Percentiles rank a stretch among this genome's conserved stretches.
Conservation (phyloP, 2,797 vertebrate genomes). For the Gymnopithys bicolor region DNA sequence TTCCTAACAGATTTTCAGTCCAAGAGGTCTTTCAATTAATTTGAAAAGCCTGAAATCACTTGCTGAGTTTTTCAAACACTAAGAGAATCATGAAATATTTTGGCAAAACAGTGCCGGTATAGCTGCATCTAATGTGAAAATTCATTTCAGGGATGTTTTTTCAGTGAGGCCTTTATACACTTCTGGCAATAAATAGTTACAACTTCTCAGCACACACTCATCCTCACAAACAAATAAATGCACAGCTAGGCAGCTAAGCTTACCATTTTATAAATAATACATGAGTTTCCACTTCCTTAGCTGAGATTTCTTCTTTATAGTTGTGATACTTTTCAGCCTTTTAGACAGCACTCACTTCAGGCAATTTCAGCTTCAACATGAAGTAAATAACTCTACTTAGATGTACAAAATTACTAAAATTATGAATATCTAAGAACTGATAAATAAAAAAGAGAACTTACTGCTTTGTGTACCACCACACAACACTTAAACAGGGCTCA, state of each 20-base stretch:
- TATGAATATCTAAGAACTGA: not conserved
- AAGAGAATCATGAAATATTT: not conserved
- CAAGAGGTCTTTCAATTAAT: not conserved
- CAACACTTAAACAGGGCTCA: not conserved
- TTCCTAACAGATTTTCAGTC: not conserved
- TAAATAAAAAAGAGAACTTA: accelerated
- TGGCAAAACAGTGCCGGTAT: not conserved
- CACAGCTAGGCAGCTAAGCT: not conserved
- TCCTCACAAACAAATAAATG: not conserved
- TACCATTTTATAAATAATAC: not conserved
- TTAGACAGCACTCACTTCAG: not conserved
- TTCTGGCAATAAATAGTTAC: not conserved
- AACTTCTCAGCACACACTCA: not conserved
- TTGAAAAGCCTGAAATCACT: not conserved
- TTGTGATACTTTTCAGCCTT: not conserved
- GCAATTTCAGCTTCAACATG: not conserved
- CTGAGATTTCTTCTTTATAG: not conserved
- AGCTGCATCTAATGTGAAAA: not conserved
- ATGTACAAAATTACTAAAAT: not conserved
- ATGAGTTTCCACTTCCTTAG: not conserved
- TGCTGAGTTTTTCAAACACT: not conserved
- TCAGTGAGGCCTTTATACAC: not conserved
- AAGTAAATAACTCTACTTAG: not conserved
- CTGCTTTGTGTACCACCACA: not conserved
- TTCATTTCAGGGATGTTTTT: not conserved